phyloP scores from a whole-genome alignment of 2,888 invertebrate genomes.

The Sesamia inferens region DNA sequence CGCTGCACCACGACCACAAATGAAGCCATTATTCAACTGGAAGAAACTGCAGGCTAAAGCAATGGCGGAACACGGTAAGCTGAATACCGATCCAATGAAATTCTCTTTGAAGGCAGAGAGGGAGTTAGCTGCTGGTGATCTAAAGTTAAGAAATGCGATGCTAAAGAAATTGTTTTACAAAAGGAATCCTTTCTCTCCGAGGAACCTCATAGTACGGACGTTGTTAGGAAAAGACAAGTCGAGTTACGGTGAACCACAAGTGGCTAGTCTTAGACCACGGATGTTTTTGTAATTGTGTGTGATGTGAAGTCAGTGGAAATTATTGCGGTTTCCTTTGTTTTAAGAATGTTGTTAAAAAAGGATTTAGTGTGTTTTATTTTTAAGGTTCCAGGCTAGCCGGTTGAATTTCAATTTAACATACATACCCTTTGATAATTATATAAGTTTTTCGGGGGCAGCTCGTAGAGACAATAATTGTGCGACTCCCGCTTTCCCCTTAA shows the following conservation, averaged over 20 bases:
- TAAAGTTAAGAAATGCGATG: slow-evolving; percentile 79
- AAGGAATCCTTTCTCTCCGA: slow-evolving; percentile 83
- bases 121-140: slow-evolving; percentile 76
- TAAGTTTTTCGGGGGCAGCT: neutral
- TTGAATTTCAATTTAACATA: neutral
- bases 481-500: no score
- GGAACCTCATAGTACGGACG: slow-evolving; percentile 80
- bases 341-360: slow-evolving; percentile 60
- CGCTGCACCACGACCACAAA: slow-evolving; percentile 13
- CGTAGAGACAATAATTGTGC: no score
- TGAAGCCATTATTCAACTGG: slow-evolving; percentile 73
- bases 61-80: slow-evolving; percentile 48
- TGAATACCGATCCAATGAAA: slow-evolving; percentile 65
- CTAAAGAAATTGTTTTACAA: slow-evolving; percentile 82
- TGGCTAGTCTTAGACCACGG: slow-evolving; percentile 71
- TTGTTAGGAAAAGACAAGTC: slow-evolving; percentile 81
- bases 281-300: slow-evolving; percentile 76
- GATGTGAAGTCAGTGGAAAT: slow-evolving; percentile 65
- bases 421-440: neutral
- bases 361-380: slow-evolving; percentile 36
- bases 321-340: slow-evolving; percentile 57
- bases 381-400: neutral
- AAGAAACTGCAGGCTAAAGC: slow-evolving; percentile 73
- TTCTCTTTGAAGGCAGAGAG: slow-evolving; percentile 76
- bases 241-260: slow-evolving; percentile 74